phyloP scores from a whole-genome alignment of 2,888 invertebrate genomes.

The Carterocephalus palaemon region DNA sequence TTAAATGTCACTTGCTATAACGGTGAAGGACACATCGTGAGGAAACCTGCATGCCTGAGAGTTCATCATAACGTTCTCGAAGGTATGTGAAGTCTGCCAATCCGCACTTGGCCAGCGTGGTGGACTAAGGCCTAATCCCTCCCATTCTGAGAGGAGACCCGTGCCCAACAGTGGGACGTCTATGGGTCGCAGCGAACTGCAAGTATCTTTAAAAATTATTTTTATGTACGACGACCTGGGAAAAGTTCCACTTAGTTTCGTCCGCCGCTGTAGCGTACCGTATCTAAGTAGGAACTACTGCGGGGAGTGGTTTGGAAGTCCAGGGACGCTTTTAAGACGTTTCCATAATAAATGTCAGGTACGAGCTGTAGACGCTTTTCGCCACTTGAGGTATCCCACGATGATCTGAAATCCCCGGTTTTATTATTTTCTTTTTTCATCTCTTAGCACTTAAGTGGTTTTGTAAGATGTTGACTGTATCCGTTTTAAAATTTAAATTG shows the following conservation, averaged over 20 bases:
- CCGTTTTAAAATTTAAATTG: background rate
- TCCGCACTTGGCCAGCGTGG: no score
- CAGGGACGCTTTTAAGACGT: constrained; percentile 63
- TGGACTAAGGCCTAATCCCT: no score
- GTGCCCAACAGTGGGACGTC: no score
- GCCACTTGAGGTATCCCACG: constrained; percentile 28
- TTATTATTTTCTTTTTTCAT: constrained; percentile 11
- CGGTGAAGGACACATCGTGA: no score
- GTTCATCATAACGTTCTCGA: no score
- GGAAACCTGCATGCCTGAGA: no score
- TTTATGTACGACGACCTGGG: constrained; percentile 66
- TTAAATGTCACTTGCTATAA: no score
- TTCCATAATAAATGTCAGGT: constrained; percentile 58
- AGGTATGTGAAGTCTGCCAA: no score
- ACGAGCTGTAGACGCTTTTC: constrained; percentile 30
- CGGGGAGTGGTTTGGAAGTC: constrained; percentile 60
- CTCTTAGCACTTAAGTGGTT: constrained; percentile 1
- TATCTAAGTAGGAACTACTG: constrained; percentile 61
- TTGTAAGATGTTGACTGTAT: background rate
- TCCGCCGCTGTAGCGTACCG: constrained; percentile 50
- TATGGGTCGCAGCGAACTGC: no score
- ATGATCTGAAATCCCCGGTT: constrained; percentile 15
- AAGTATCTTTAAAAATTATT: constrained; percentile 67
- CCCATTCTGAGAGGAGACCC: no score
- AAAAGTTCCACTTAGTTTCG: constrained; percentile 72